A percentile compares a stretch with the other conserved stretches of the same genome.
phyloP scores from a whole-genome alignment of 1,140 invertebrate species.

The honey bee (Apis mellifera) region Amel_HAv3.1 CM009936.2:5977001-5977500 shows the following conservation, averaged over 20 bases:
- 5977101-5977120: constrained; percentile 34
- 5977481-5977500: constrained; percentile 36
- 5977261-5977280: constrained; percentile 70
- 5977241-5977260: constrained; percentile 72
- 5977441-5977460: background rate
- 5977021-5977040: background rate
- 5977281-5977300: constrained; percentile 61
- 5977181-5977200: constrained; percentile 49
- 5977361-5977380: constrained; percentile 44
- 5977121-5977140: no score
- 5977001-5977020: background rate
- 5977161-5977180: constrained; percentile 58
- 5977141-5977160: constrained; percentile 52
- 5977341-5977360: constrained; percentile 33
- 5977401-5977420: constrained; percentile 24
- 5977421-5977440: constrained; percentile 16
- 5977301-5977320: constrained; percentile 37
- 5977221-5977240: constrained; percentile 73
- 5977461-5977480: background rate
- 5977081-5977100: background rate
- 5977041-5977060: background rate
- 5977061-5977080: background rate
- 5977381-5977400: constrained; percentile 42
- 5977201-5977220: constrained; percentile 63
- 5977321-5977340: constrained; percentile 9